phyloP scores from a whole-genome alignment of 1,140 invertebrate genomes.

The Paralvinella palmiformis region DNA sequence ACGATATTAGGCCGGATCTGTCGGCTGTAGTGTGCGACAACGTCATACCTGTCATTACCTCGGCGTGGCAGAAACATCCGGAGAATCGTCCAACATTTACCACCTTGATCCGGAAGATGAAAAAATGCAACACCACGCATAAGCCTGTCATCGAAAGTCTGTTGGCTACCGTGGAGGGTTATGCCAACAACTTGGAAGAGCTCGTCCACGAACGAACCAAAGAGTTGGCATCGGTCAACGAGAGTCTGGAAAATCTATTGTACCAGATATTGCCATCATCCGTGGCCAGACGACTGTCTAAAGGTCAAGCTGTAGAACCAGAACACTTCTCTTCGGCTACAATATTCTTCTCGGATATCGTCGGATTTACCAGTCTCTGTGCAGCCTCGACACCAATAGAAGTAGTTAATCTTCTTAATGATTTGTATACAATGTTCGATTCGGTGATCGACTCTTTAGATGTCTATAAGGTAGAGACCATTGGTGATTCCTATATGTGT shows the following conservation, averaged over 20 bases:
- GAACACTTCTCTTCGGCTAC: conserved; percentile 89
- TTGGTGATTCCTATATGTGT: conserved; percentile 16
- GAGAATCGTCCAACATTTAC: not conserved
- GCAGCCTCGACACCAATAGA: conserved; percentile 56
- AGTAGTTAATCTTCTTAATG: conserved; percentile 55
- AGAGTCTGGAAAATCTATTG: conserved; percentile 10
- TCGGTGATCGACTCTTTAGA: conserved; percentile 84
- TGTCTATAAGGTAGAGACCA: conserved; percentile 68
- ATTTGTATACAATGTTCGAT: conserved; percentile 89
- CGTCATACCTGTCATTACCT: not conserved
- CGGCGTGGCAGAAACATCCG: not conserved
- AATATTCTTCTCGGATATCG: conserved; percentile 91
- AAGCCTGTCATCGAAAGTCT: conserved; percentile 6
- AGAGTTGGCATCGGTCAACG: not conserved
- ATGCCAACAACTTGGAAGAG: conserved; percentile 1
- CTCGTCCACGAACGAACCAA: not conserved
- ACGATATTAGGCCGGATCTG: not conserved
- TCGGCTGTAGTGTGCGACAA: not conserved
- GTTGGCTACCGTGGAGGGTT: conserved; percentile 11
- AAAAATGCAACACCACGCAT: not conserved
- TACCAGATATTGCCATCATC: conserved; percentile 10
- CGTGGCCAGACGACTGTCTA: conserved; percentile 61
- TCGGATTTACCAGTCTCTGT: conserved; percentile 92
- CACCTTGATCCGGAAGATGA: not conserved
- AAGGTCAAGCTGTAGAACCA: conserved; percentile 83